These are phyloP conservation scores for Colinus virginianus DNA, from an alignment of 2,113 vertebrate genomes.

Conservation along the genomic window DNA sequence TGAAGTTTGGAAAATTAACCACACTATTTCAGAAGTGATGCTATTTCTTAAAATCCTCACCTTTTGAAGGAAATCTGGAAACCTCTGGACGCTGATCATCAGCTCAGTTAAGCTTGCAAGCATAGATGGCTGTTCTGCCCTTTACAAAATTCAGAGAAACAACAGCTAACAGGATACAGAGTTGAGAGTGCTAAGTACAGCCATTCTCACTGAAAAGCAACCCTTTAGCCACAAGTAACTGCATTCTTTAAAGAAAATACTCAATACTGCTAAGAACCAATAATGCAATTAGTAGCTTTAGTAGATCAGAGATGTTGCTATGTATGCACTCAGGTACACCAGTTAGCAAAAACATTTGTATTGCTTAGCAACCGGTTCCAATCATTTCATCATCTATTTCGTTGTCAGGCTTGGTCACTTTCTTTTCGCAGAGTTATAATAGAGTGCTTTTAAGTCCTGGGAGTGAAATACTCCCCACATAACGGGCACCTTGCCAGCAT, in stretches of 20 bases:
- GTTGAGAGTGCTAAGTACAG: background rate
- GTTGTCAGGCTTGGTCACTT: background rate
- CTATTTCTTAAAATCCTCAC: background rate
- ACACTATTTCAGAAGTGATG: background rate
- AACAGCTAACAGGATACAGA: background rate
- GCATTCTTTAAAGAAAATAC: background rate
- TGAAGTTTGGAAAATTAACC: background rate
- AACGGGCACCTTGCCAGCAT: no score
- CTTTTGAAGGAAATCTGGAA: background rate
- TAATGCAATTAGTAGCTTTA: background rate
- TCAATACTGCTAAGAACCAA: background rate
- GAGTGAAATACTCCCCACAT: background rate
- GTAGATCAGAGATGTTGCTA: background rate
- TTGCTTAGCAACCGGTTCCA: background rate
- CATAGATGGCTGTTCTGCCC: background rate
- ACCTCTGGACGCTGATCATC: background rate
- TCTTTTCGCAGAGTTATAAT: background rate
- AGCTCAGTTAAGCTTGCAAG: background rate
- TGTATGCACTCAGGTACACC: background rate
- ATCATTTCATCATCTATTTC: background rate
- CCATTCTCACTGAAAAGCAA: background rate
- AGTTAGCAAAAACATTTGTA: background rate
- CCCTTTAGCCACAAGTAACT: background rate
- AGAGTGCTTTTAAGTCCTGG: background rate
- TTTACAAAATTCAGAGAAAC: conserved; percentile 3